These are phyloP conservation scores for Peromyscus attwateri DNA, from an alignment of 2,797 vertebrate genomes.

Conservation along the genomic window DNA sequence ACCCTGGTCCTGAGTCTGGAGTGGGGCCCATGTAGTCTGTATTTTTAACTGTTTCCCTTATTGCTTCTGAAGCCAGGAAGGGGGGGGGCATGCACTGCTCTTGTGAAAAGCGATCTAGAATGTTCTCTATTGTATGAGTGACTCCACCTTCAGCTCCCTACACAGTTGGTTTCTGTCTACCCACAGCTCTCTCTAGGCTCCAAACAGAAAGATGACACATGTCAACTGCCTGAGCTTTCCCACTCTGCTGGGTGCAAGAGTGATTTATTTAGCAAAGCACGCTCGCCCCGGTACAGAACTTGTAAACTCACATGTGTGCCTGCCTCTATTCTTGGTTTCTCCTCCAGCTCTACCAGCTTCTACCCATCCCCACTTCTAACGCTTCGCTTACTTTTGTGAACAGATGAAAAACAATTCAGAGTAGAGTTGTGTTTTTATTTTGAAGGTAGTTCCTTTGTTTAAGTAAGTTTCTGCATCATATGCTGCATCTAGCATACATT, in stretches of 20 bases:
- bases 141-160: background rate
- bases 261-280: background rate
- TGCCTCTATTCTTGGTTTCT: background rate
- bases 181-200: background rate
- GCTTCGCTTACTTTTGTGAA: slow-evolving; percentile 52
- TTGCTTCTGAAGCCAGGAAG: background rate
- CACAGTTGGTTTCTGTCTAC: background rate
- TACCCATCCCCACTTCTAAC: slow-evolving; percentile 38
- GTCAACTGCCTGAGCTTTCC: background rate
- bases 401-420: slow-evolving; percentile 36
- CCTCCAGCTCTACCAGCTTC: background rate
- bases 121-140: background rate
- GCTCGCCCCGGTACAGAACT: background rate
- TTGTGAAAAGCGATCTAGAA: background rate
- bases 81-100: background rate
- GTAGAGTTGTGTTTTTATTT: background rate
- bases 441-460: slow-evolving; percentile 36
- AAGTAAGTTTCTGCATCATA: slow-evolving; percentile 1
- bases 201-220: slow-evolving; percentile 6
- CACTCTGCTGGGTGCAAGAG: slow-evolving; percentile 1
- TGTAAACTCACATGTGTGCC: background rate
- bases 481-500: background rate
- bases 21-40: background rate
- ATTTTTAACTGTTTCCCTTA: accelerated
- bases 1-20: background rate